Evolutionary conservation across 1,140 invertebrate genomes (phyloP), one percentile per base, ranked within the genome.

Genomic region (Brachionus angularis): DNA sequence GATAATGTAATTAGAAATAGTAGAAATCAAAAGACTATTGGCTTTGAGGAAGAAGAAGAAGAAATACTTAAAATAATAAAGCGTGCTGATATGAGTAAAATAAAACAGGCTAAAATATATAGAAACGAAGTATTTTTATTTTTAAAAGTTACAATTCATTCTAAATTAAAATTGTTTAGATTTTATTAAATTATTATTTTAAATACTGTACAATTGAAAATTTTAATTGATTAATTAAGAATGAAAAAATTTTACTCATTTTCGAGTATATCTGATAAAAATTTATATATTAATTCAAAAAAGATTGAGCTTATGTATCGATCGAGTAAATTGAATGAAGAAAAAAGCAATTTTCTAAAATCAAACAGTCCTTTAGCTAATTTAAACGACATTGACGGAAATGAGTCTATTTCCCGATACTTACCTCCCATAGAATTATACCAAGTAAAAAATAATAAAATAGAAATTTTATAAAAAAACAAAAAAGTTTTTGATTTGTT

Each of bases 321-420:
- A 39, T 58, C 53, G 14, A 58, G 53, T 36, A 58, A 58, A 58
- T 39, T 58, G 53, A 58, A 58, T n/a, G 53, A 58, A 39, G 23
- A 39, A 39, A 33, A 36, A 39, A 29, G 21, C 25, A 58, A 58
- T 27, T 25, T 58, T n/a, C 23, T 58, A 36, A 58, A 29, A 23
- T 25, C 34, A 36, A n/a, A 16, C 1, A 18, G 18, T 7, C n/a
- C 53, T 1, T 18, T 34, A n/a, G n/a, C n/a, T 58, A n/a, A 58
- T 58, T 7, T 25, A 21, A 31, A 29, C 18, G 18, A 14, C 25
- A 8, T 39, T 8, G 18, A 39, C 0, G 53, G 23, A 3, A 39
- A 58, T 1, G 12, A 23, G 25, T 39, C 33, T 14, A 58, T 58
- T n/a, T 2, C 39, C 10, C 36, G 39, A 58, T 58, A 58, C 39